phyloP scores from a whole-genome alignment of 37 sponge, comb jelly and placozoan genomes.

The Diacarnus erythraeanus region DNA sequence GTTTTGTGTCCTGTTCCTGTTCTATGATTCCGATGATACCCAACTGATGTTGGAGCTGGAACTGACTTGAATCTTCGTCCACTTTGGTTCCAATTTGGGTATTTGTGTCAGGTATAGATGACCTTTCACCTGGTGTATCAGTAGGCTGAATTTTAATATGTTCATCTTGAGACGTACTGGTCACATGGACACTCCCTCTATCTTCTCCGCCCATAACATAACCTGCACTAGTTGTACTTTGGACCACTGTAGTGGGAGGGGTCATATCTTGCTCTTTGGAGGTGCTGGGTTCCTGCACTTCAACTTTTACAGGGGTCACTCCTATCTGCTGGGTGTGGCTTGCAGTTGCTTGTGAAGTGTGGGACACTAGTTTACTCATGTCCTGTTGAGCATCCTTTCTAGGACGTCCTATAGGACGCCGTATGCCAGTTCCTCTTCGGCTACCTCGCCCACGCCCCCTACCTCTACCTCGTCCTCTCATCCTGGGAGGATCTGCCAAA shows the following conservation, averaged over 20 bases:
- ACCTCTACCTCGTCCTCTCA: conserved; percentile 22
- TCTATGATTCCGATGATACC: neutral
- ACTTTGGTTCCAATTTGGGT: no score
- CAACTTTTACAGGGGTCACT: neutral
- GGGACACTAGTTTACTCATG: neutral
- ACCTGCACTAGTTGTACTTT: neutral
- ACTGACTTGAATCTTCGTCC: no score
- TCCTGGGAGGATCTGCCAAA: neutral
- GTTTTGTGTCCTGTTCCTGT: neutral
- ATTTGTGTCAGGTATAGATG: no score
- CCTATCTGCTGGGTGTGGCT: neutral
- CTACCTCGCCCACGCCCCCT: conserved; percentile 38
- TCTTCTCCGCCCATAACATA: neutral
- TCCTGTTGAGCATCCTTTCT: conserved; percentile 9
- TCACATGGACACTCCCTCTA: neutral
- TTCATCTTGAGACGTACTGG: neutral
- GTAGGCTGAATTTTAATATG: neutral
- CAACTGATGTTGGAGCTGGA: neutral
- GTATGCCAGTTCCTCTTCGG: conserved; percentile 28
- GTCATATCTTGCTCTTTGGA: neutral
- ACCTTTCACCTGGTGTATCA: no score
- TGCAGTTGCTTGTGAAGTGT: neutral
- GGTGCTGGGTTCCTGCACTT: neutral
- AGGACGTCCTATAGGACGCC: neutral
- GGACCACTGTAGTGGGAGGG: neutral